Conservation (phyloP, 2,113 vertebrate species). For the Peromyscus leucopus region DNA sequence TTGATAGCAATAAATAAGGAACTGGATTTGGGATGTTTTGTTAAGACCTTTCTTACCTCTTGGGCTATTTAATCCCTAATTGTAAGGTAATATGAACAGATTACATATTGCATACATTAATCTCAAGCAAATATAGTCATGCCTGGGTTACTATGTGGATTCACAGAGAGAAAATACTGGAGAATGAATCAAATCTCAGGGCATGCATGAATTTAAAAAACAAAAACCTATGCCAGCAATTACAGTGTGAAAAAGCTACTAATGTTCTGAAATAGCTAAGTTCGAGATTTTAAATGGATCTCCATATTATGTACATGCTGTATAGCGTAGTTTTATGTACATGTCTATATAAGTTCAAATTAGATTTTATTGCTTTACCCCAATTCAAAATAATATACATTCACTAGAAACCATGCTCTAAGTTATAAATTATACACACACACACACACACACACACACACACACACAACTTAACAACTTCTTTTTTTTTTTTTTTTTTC, state of each 20-base stretch:
- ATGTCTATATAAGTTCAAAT: neutral
- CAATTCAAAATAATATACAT: neutral
- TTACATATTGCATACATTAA: neutral
- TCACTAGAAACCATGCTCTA: neutral
- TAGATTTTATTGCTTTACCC: neutral
- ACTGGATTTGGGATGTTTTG: neutral
- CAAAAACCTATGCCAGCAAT: neutral
- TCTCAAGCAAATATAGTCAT: constrained; percentile 41
- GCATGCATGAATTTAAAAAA: neutral
- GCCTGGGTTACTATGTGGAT: neutral
- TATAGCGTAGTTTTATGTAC: neutral
- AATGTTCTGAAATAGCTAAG: constrained; percentile 69
- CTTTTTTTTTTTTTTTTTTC: too few species aligned
- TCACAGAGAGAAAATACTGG: neutral
- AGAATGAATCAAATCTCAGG: constrained; percentile 54
- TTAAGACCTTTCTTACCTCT: neutral
- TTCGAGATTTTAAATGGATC: constrained; percentile 48
- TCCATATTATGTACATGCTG: neutral
- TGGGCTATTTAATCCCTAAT: neutral
- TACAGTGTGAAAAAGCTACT: constrained; percentile 55
- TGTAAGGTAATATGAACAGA: neutral
- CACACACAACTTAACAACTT: too few species aligned
- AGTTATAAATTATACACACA: too few species aligned
- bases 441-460: too few species aligned
- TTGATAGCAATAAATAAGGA: constrained; percentile 37